Conservation (phyloP, 1,140 invertebrate species). For the Eurosta solidaginis region DNA sequence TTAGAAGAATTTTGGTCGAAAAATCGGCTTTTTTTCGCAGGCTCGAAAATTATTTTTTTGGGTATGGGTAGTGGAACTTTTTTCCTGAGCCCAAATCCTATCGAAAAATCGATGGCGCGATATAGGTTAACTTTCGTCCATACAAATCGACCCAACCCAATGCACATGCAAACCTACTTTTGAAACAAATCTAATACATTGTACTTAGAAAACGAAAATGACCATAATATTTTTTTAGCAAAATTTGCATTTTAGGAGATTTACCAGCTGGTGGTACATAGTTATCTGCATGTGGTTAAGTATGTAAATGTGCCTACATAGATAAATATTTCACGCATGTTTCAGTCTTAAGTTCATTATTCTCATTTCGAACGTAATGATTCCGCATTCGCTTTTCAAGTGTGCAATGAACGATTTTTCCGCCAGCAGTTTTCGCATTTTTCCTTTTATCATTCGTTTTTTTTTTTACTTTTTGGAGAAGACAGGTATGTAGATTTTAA, state of each 20-base stretch:
- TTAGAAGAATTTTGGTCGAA: too few relatives aligned
- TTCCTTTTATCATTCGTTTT: background rate
- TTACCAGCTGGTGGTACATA: background rate
- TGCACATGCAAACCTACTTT: too few relatives aligned
- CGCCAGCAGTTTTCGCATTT: background rate
- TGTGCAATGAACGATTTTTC: background rate
- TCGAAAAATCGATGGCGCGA: too few relatives aligned
- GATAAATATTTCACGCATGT: background rate
- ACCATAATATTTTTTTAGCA: background rate
- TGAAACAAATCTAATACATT: background rate
- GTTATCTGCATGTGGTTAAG: background rate
- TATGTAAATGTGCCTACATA: background rate
- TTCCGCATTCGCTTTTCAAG: slow-evolving; percentile 21
- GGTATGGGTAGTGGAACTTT: too few relatives aligned
- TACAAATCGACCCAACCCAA: too few relatives aligned
- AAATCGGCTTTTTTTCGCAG: too few relatives aligned
- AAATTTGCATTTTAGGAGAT: background rate
- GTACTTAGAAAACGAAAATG: slow-evolving; percentile 1
- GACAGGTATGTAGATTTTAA: background rate
- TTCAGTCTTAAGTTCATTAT: slow-evolving; percentile 16
- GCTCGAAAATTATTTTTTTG: too few relatives aligned
- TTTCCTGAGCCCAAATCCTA: too few relatives aligned
- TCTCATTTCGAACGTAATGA: background rate
- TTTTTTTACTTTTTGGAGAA: background rate
- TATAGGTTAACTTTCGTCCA: too few relatives aligned